A percentile compares a stretch with the other conserved stretches of the same genome.
Evolutionary conservation across 2,888 invertebrate genomes (phyloP).

Genomic region (Clitarchus hookeri): DNA sequence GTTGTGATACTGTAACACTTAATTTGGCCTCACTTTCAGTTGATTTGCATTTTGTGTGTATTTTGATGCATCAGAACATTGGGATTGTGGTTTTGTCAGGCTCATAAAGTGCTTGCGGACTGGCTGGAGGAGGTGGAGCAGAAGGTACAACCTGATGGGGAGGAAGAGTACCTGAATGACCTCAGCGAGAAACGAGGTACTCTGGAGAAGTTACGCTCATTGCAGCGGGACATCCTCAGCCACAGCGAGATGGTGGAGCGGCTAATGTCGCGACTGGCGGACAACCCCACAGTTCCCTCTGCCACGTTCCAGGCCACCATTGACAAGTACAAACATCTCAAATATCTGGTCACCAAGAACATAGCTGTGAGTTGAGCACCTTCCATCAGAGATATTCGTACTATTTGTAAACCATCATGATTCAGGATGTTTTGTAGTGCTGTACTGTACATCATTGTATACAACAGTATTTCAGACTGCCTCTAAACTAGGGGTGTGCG

Average conservation of each 20-base stretch:
- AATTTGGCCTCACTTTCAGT: too few relatives aligned
- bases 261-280: constrained; percentile 72
- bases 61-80: too few relatives aligned
- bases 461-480: too few relatives aligned
- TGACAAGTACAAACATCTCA: constrained; percentile 62
- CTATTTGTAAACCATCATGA: too few relatives aligned
- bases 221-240: constrained; percentile 79
- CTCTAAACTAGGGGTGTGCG: too few relatives aligned
- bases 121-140: constrained; percentile 90
- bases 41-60: too few relatives aligned
- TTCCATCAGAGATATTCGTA: neutral
- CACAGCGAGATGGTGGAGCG: constrained; percentile 79
- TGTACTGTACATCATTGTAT: too few relatives aligned
- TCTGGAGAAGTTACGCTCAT: constrained; percentile 82
- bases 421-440: too few relatives aligned
- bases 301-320: constrained; percentile 70
- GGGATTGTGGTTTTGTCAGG: constrained; percentile 45
- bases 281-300: constrained; percentile 67
- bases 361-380: constrained; percentile 60
- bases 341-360: constrained; percentile 66
- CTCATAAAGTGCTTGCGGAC: constrained; percentile 76
- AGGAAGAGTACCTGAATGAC: constrained; percentile 66
- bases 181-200: constrained; percentile 89
- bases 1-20: too few relatives aligned
- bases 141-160: constrained; percentile 76